Percentiles rank a stretch among this genome's conserved stretches.
These are phyloP conservation scores for Hafferia zeledoni DNA, from an alignment of 2,797 vertebrate species.

Conservation along the genomic window DNA sequence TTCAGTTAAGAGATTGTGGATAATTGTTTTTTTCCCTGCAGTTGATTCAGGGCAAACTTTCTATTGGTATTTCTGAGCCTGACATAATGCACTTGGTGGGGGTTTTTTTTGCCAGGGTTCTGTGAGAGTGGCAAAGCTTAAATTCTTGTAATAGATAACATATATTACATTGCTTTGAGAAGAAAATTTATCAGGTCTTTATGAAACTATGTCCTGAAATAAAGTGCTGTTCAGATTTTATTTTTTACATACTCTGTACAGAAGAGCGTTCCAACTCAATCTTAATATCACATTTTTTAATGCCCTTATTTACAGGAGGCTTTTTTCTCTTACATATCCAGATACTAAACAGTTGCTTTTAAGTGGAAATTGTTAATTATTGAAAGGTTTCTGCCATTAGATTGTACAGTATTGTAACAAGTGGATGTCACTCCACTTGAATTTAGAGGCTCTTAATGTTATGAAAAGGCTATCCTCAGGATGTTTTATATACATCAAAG, in stretches of 20 bases:
- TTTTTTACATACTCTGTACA: not conserved
- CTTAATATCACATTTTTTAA: not conserved
- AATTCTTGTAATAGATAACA: not conserved
- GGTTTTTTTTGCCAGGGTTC: not conserved
- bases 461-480: not conserved
- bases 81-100: not conserved
- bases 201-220: not conserved
- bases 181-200: not conserved
- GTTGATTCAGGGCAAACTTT: not conserved
- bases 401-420: not conserved
- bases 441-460: conserved; percentile 27
- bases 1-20: not conserved
- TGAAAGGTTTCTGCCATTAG: not conserved
- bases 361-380: not conserved
- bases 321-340: not conserved
- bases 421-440: not conserved
- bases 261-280: not conserved
- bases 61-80: not conserved
- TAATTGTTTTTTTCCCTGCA: not conserved
- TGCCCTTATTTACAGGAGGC: not conserved
- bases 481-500: conserved; percentile 28
- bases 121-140: not conserved
- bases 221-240: not conserved
- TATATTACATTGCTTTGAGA: not conserved
- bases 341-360: not conserved